These are phyloP conservation scores for Thymallus thymallus DNA, from an alignment of 2,113 vertebrate genomes.

Conservation along the genomic window DNA sequence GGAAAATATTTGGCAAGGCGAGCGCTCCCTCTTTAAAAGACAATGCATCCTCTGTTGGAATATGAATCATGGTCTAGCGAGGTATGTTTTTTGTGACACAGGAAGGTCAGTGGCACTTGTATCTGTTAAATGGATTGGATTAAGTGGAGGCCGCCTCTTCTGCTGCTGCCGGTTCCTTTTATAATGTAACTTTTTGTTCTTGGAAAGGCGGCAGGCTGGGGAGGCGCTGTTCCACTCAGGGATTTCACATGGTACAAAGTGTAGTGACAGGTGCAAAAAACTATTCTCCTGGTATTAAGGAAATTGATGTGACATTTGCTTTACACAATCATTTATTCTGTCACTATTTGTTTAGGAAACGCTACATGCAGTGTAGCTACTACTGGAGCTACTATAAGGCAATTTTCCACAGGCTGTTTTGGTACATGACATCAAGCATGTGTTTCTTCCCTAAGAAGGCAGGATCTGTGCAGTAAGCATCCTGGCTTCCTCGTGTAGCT, in stretches of 20 bases:
- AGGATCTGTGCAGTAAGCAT: too few relatives aligned
- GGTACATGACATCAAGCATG: slow-evolving; percentile 56
- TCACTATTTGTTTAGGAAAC: slow-evolving; percentile 60
- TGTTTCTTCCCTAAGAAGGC: slow-evolving; percentile 46
- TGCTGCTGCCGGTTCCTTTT: slow-evolving; percentile 55
- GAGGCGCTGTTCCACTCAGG: slow-evolving; percentile 52
- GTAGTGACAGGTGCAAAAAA: slow-evolving; percentile 65
- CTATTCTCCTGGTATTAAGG: slow-evolving; percentile 61
- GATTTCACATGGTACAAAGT: slow-evolving; percentile 53
- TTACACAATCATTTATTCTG: slow-evolving; percentile 58
- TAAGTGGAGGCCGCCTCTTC: slow-evolving; percentile 72
- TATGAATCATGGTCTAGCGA: slow-evolving; percentile 68
- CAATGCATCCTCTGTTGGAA: slow-evolving; percentile 64
- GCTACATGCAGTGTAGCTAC: slow-evolving; percentile 20
- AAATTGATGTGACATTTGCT: slow-evolving; percentile 66
- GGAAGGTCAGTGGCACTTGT: slow-evolving; percentile 75
- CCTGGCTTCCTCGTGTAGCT: background rate
- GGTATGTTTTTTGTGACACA: slow-evolving; percentile 71
- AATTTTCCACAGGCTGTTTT: slow-evolving; percentile 54
- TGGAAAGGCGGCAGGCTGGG: slow-evolving; percentile 42
- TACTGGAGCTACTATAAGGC: too few relatives aligned
- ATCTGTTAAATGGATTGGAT: slow-evolving; percentile 76
- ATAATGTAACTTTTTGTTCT: slow-evolving; percentile 71
- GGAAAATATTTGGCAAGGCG: slow-evolving; percentile 69
- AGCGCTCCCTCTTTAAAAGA: slow-evolving; percentile 63